phyloP scores from a whole-genome alignment of 2,888 invertebrate genomes.

The Ashinkailepas kermadecensis region DNA sequence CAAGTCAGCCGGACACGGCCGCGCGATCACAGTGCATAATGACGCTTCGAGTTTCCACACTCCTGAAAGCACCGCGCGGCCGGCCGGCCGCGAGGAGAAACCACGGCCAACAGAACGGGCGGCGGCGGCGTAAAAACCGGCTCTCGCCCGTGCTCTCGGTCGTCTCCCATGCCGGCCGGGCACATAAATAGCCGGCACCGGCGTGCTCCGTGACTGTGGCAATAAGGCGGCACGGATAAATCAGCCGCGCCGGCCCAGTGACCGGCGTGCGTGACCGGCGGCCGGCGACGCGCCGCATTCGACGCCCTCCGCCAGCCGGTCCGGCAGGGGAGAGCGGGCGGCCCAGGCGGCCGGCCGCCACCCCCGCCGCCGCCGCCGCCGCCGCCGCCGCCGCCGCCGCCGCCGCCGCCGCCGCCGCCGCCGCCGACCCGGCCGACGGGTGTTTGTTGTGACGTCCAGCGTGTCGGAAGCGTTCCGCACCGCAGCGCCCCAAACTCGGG shows the following conservation, averaged over 20 bases:
- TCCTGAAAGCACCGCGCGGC: background rate
- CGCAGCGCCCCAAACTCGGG: too few relatives aligned
- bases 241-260: background rate
- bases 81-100: background rate
- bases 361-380: background rate
- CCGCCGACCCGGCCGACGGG: too few relatives aligned
- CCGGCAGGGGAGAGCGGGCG: background rate
- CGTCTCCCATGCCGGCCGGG: background rate
- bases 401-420: too few relatives aligned
- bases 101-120: background rate
- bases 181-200: background rate
- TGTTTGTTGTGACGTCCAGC: too few relatives aligned
- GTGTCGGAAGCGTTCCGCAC: too few relatives aligned
- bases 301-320: background rate
- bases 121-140: too few relatives aligned
- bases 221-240: conserved; percentile 1
- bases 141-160: too few relatives aligned
- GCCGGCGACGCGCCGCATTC: background rate
- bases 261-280: background rate
- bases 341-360: background rate
- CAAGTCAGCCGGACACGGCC: background rate
- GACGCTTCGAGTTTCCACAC: background rate
- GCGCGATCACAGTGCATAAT: background rate
- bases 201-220: background rate
- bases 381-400: background rate